Conservation (phyloP, 2,888 invertebrate species). For the Agrilus mali region DNA sequence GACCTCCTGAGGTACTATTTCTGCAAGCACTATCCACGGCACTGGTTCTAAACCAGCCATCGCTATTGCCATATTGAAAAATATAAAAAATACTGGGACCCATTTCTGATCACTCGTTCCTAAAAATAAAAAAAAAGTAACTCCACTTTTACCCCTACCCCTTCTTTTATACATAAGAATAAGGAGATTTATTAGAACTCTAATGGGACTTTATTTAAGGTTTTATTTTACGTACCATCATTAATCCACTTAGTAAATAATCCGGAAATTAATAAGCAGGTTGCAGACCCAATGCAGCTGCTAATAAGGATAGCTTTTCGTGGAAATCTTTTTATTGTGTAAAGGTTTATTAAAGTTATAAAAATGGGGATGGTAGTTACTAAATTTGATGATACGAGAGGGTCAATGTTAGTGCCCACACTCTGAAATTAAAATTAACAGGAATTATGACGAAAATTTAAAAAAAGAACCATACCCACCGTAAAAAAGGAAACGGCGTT, state of each 20-base stretch:
- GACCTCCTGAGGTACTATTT: conserved; percentile 46
- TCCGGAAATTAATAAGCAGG: conserved; percentile 45
- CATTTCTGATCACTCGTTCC: conserved; percentile 28
- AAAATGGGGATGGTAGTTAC: conserved; percentile 42
- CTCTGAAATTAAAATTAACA: conserved; percentile 27
- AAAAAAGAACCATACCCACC: conserved; percentile 25
- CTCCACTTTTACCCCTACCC: too few species aligned
- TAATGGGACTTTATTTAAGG: too few species aligned
- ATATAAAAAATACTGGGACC: conserved; percentile 39
- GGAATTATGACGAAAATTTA: background rate
- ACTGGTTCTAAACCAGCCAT: conserved; percentile 48
- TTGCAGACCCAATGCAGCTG: conserved; percentile 42
- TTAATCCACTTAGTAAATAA: conserved; percentile 38
- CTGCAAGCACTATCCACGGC: conserved; percentile 55
- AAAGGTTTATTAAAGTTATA: conserved; percentile 45
- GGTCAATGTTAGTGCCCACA: conserved; percentile 38
- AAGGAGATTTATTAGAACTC: too few species aligned
- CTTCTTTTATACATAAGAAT: too few species aligned
- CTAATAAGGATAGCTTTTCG: conserved; percentile 39
- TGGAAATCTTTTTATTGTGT: conserved; percentile 38
- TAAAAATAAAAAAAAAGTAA: conserved; percentile 10
- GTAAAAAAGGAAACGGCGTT: conserved; percentile 47
- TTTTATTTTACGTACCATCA: conserved; percentile 19
- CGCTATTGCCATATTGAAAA: conserved; percentile 44
- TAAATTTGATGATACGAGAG: conserved; percentile 42